Evolutionary conservation across 2,888 invertebrate species (phyloP).

Genomic region (Zygothrica quintamaculata): DNA sequence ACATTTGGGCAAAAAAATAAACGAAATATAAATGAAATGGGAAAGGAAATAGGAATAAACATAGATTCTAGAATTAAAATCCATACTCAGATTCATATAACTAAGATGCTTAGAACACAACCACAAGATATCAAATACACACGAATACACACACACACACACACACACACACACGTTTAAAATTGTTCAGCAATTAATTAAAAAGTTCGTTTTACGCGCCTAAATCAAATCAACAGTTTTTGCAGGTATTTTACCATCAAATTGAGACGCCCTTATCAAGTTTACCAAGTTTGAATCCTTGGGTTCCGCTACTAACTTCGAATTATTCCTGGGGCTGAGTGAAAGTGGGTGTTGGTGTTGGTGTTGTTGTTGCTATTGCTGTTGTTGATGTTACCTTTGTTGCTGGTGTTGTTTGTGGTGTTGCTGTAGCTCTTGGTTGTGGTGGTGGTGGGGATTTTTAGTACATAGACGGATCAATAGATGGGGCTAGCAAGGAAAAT

Average conservation of each 20-base stretch:
- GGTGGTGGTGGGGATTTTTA: conserved; percentile 1
- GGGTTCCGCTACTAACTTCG: conserved; percentile 9
- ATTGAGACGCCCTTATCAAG: conserved; percentile 28
- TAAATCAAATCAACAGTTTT: conserved; percentile 67
- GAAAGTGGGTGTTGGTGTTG: too few relatives aligned
- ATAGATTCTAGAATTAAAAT: conserved; percentile 9
- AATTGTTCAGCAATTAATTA: conserved; percentile 69
- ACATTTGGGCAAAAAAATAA: conserved; percentile 52
- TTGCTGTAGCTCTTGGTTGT: conserved; percentile 16
- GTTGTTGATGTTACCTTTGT: too few relatives aligned
- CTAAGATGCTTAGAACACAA: not conserved
- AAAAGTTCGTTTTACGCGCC: conserved; percentile 66
- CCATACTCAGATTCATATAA: conserved; percentile 22
- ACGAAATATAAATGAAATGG: conserved; percentile 27
- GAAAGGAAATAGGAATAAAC: conserved; percentile 5
- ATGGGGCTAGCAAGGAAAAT: conserved; percentile 62
- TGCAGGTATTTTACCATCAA: conserved; percentile 70
- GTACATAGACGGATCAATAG: conserved; percentile 37
- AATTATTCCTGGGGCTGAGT: too few relatives aligned
- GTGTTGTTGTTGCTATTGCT: too few relatives aligned
- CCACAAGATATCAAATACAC: conserved; percentile 12
- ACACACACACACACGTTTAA: conserved; percentile 30
- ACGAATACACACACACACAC: conserved; percentile 18
- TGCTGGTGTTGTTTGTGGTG: too few relatives aligned
- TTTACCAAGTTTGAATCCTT: conserved; percentile 15